A percentile compares a stretch with the other conserved stretches of the same genome.
phyloP scores from a whole-genome alignment of 2,113 vertebrate genomes.

The Progne subis region DNA sequence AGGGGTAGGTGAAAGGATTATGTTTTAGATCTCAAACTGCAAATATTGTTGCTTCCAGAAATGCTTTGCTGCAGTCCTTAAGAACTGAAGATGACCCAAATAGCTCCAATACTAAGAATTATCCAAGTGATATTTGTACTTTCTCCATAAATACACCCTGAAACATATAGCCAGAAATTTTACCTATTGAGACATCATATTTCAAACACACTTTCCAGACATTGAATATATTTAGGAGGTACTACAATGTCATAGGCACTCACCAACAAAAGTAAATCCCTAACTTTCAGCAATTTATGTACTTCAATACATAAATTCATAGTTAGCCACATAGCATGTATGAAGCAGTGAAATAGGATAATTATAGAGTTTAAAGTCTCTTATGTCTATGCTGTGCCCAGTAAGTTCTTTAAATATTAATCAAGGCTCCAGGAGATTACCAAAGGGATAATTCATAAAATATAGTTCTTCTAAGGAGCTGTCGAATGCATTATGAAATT shows the following conservation, averaged over 20 bases:
- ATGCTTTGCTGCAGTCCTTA: background rate
- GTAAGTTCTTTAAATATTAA: background rate
- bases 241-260: background rate
- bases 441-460: background rate
- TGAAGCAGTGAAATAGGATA: background rate
- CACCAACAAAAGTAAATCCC: background rate
- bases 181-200: background rate
- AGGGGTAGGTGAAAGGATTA: background rate
- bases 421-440: background rate
- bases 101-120: background rate
- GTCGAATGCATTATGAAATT: background rate
- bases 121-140: background rate
- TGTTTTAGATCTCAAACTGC: background rate
- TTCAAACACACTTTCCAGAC: background rate
- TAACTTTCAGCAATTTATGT: background rate
- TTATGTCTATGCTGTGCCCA: background rate
- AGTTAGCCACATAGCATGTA: background rate
- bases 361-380: background rate
- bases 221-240: background rate
- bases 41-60: background rate
- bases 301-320: background rate
- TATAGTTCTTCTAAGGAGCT: background rate
- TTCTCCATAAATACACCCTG: background rate
- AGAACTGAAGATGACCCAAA: background rate
- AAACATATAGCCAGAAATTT: background rate